Percentiles rank a stretch among this genome's conserved stretches.
Conservation (phyloP, 2,888 invertebrate genomes). For the Acrocera orbiculus region DNA sequence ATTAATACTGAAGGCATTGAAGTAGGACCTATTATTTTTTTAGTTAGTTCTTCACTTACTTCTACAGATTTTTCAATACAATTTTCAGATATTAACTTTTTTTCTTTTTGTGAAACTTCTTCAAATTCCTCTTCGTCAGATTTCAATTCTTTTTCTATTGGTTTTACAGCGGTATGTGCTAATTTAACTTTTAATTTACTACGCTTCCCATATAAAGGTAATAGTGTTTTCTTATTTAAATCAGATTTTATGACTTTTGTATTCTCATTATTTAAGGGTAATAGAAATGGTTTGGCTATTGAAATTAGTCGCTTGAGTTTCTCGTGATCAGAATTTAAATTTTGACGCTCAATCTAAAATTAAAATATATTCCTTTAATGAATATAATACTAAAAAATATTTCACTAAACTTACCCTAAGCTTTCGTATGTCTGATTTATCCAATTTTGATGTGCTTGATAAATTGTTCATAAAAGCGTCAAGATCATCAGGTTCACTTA, state of each 20-base stretch:
- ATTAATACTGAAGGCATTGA: constrained; percentile 14
- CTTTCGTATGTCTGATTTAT: constrained; percentile 46
- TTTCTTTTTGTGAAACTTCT: constrained; percentile 18
- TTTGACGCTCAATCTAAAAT: constrained; percentile 42
- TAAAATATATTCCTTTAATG: constrained; percentile 1
- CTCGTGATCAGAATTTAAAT: constrained; percentile 48
- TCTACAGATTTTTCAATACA: neutral
- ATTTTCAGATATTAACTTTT: neutral
- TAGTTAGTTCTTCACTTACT: neutral
- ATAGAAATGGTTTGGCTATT: constrained; percentile 49
- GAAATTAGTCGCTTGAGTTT: constrained; percentile 54
- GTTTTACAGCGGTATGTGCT: constrained; percentile 20
- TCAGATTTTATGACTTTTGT: constrained; percentile 13
- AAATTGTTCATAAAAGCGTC: constrained; percentile 69
- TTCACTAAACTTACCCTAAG: constrained; percentile 28
- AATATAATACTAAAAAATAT: neutral
- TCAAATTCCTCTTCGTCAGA: constrained; percentile 32
- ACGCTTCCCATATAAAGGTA: constrained; percentile 34
- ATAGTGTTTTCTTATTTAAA: constrained; percentile 13
- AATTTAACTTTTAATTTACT: constrained; percentile 24
- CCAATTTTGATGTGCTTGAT: constrained; percentile 38
- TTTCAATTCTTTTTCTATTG: constrained; percentile 13
- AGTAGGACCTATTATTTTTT: too few species aligned
- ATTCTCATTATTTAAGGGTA: constrained; percentile 35
- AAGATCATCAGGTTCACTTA: constrained; percentile 50